Percentiles rank a stretch among this genome's conserved stretches.
These are phyloP conservation scores for Anarhynchus alexandrinus DNA, from an alignment of 2,113 vertebrate genomes.

Conservation along the genomic window DNA sequence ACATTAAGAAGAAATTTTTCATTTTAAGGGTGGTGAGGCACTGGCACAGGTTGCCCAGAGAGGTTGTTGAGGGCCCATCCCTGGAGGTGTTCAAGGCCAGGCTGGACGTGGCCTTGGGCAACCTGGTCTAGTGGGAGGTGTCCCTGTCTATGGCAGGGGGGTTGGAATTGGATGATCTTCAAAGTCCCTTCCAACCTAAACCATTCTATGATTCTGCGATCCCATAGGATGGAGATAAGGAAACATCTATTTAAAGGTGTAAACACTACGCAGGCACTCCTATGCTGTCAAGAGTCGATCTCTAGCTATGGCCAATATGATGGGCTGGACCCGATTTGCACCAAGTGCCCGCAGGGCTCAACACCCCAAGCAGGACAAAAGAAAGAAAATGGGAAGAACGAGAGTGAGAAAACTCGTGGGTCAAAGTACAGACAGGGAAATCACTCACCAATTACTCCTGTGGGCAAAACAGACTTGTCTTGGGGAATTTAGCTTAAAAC, in stretches of 20 bases:
- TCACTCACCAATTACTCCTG: not conserved
- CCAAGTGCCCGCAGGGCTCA: not conserved
- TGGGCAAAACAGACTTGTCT: not conserved
- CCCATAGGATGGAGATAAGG: not conserved
- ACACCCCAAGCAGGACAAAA: not conserved
- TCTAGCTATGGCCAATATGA: not conserved
- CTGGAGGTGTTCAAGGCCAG: too few relatives aligned
- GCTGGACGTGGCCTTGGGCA: too few relatives aligned
- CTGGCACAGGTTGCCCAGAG: too few relatives aligned
- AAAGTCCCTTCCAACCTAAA: too few relatives aligned
- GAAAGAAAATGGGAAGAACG: not conserved
- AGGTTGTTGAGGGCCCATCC: too few relatives aligned
- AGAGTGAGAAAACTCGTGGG: not conserved
- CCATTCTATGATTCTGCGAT: too few relatives aligned
- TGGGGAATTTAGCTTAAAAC: not conserved
- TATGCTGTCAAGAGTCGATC: not conserved
- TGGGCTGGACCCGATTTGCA: not conserved
- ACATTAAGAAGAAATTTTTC: too few relatives aligned
- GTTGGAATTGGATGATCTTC: too few relatives aligned
- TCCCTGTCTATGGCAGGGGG: too few relatives aligned
- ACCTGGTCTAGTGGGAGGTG: too few relatives aligned
- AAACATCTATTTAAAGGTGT: fast-evolving
- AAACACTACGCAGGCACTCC: not conserved
- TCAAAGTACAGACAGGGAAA: not conserved
- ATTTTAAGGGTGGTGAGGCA: too few relatives aligned